A percentile compares a stretch with the other conserved stretches of the same genome.
phyloP scores from a whole-genome alignment of 1,140 invertebrate species.

The Brachionus manjavacas region DNA sequence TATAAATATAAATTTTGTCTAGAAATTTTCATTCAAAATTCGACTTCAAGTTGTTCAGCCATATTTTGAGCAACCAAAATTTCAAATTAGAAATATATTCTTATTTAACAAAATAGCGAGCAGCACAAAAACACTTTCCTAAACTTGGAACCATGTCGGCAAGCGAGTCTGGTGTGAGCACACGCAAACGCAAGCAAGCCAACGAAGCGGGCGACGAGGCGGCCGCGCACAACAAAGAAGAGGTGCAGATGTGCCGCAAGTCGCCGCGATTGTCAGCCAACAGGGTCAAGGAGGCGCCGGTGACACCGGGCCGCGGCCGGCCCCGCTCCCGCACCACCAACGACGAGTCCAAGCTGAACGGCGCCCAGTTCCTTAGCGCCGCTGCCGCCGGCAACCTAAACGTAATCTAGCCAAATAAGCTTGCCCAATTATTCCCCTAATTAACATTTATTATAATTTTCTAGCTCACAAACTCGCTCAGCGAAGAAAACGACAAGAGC shows the following conservation, averaged over 20 bases:
- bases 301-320: neutral
- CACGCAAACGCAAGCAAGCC: neutral
- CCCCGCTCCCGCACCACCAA: neutral
- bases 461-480: neutral
- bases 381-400: slow-evolving; percentile 12
- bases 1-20: slow-evolving; percentile 37
- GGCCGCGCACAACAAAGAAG: neutral
- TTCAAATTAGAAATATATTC: slow-evolving; percentile 4
- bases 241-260: neutral
- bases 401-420: neutral
- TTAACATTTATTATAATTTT: slow-evolving; percentile 5
- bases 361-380: neutral
- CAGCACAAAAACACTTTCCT: neutral
- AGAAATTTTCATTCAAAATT: neutral
- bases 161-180: neutral
- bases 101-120: slow-evolving; percentile 17
- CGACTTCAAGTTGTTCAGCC: neutral
- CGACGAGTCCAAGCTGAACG: slow-evolving; percentile 6
- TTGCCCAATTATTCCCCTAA: neutral
- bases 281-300: neutral
- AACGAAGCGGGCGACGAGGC: neutral
- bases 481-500: neutral
- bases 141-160: neutral
- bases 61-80: neutral
- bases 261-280: neutral